Evolutionary conservation across 2,113 vertebrate genomes (phyloP).

Genomic region (Ranitomeya imitator): DNA sequence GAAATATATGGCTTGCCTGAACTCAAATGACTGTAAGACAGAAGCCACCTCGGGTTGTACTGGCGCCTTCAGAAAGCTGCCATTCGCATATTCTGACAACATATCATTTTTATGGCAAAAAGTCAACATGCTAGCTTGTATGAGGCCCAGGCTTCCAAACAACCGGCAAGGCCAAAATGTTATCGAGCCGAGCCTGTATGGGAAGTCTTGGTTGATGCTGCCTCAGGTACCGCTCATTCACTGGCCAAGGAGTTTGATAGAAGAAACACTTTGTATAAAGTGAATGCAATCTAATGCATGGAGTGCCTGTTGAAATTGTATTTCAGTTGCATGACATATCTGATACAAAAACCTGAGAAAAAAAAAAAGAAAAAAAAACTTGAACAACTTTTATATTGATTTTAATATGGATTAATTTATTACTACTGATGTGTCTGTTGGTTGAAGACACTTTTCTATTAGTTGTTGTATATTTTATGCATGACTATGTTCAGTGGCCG

Average conservation of each 20-base stretch:
- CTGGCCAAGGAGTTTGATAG: constrained; percentile 60
- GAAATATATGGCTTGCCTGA: constrained; percentile 40
- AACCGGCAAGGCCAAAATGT: constrained; percentile 59
- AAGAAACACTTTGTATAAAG: constrained; percentile 64
- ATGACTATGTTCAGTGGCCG: constrained; percentile 72
- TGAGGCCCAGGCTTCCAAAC: constrained; percentile 50
- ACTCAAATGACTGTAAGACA: constrained; percentile 63
- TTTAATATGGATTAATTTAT: constrained; percentile 88
- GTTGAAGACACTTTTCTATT: constrained; percentile 77
- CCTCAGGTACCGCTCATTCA: constrained; percentile 60
- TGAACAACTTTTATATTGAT: constrained; percentile 87
- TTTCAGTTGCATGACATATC: constrained; percentile 88
- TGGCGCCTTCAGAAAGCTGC: constrained; percentile 61
- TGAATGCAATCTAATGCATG: constrained; percentile 76
- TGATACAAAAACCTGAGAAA: constrained; percentile 66
- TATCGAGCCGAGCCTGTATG: constrained; percentile 31
- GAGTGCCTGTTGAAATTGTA: constrained; percentile 77
- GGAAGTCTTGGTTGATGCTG: constrained; percentile 57
- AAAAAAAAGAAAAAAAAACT: constrained; percentile 77
- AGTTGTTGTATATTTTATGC: constrained; percentile 67
- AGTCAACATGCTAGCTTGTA: constrained; percentile 53
- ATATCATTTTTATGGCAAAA: constrained; percentile 60
- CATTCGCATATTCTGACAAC: constrained; percentile 55
- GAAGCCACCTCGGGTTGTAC: constrained; percentile 69
- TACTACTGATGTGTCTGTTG: constrained; percentile 78